These are phyloP conservation scores for Anser cygnoides DNA, from an alignment of 2,113 vertebrate species.

Conservation along the genomic window DNA sequence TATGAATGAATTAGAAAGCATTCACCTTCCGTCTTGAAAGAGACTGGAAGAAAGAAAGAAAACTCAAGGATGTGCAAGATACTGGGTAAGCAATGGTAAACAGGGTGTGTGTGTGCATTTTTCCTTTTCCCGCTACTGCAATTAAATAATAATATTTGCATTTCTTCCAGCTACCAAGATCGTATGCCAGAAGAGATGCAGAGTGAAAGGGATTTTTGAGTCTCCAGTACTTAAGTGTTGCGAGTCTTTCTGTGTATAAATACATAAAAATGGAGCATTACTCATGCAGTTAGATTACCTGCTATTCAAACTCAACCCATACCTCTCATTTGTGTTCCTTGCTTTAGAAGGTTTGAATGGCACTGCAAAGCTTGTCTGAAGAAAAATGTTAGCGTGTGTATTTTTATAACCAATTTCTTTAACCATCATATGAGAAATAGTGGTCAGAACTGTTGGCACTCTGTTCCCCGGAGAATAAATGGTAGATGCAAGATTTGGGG, in stretches of 20 bases:
- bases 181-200: not conserved
- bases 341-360: not conserved
- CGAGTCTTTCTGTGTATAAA: not conserved
- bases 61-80: not conserved
- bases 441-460: not conserved
- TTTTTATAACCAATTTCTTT: not conserved
- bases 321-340: not conserved
- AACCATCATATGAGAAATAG: not conserved
- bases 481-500: not conserved
- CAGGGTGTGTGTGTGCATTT: not conserved
- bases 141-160: not conserved
- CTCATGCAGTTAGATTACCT: not conserved
- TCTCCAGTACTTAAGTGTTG: not conserved
- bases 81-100: not conserved
- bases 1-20: not conserved
- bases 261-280: constrained; percentile 13
- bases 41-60: not conserved
- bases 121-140: not conserved
- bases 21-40: not conserved
- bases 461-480: not conserved
- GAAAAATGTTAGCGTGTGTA: not conserved
- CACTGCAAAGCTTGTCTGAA: not conserved
- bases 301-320: not conserved
- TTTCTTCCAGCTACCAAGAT: not conserved
- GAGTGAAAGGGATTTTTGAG: constrained; percentile 19